Conservation (phyloP, 2,888 invertebrate species). For the Saturnia japonica region DNA sequence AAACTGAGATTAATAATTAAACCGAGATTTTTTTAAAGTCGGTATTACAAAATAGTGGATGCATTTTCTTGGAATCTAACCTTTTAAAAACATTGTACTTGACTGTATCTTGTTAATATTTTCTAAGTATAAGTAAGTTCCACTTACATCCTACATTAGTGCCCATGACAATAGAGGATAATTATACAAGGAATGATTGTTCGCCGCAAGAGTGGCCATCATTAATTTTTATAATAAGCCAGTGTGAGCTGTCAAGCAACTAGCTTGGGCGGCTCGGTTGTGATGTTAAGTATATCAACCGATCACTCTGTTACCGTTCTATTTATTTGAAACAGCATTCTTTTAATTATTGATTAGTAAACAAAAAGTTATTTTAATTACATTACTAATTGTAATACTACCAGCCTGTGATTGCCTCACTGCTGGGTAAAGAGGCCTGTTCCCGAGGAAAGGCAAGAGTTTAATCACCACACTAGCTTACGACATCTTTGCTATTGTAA, state of each 20-base stretch:
- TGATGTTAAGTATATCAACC: conserved; percentile 21
- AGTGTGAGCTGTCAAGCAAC: conserved; percentile 23
- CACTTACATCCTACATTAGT: conserved; percentile 15
- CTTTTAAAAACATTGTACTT: not conserved
- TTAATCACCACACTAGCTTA: too few relatives aligned
- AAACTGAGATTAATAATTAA: too few relatives aligned
- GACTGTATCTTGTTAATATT: conserved; percentile 20
- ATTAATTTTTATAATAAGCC: conserved; percentile 22
- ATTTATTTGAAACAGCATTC: conserved; percentile 12
- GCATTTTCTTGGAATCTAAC: not conserved
- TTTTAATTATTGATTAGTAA: not conserved
- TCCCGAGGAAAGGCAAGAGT: too few relatives aligned
- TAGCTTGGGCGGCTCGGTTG: conserved; percentile 20
- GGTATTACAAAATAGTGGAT: too few relatives aligned
- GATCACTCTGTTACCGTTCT: conserved; percentile 16
- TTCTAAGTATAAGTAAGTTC: conserved; percentile 14
- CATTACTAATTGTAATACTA: too few relatives aligned
- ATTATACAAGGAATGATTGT: conserved; percentile 18
- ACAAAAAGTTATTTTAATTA: not conserved
- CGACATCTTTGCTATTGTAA: too few relatives aligned
- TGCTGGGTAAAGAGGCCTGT: too few relatives aligned
- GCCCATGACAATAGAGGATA: conserved; percentile 19
- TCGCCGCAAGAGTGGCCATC: conserved; percentile 17
- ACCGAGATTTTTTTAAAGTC: too few relatives aligned
- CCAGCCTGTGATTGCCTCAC: too few relatives aligned